phyloP scores from a whole-genome alignment of 2,888 invertebrate species.

The Atethmia centrago region DNA sequence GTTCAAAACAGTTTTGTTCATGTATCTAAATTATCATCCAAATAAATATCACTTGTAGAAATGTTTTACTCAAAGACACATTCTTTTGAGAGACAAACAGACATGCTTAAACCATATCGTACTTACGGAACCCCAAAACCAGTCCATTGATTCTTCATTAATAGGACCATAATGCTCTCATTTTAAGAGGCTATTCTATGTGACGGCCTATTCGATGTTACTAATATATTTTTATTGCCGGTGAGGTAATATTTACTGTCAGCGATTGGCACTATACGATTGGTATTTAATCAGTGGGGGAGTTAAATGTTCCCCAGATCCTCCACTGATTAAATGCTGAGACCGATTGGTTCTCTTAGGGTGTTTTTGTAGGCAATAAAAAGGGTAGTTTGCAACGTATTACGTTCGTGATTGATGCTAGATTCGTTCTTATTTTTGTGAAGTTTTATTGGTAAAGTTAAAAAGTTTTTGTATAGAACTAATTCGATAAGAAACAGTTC shows the following conservation, averaged over 20 bases:
- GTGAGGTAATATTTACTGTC: constrained; percentile 62
- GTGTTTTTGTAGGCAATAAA: constrained; percentile 50
- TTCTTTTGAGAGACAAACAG: neutral
- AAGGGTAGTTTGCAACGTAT: constrained; percentile 45
- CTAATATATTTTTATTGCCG: constrained; percentile 65
- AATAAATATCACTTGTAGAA: neutral
- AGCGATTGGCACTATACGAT: constrained; percentile 33
- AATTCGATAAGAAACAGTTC: constrained; percentile 26
- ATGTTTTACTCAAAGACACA: neutral
- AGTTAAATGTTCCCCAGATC: constrained; percentile 37
- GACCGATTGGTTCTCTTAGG: constrained; percentile 40
- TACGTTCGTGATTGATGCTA: constrained; percentile 50
- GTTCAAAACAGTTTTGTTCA: neutral
- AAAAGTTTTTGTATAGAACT: constrained; percentile 28
- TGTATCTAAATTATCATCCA: neutral
- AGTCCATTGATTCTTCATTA: constrained; percentile 36
- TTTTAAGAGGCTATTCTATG: constrained; percentile 47
- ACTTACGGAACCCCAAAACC: constrained; percentile 12
- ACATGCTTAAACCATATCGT: neutral
- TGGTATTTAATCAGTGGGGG: constrained; percentile 49
- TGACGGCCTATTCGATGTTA: constrained; percentile 48
- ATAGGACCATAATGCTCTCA: constrained; percentile 40
- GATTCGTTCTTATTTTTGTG: constrained; percentile 36
- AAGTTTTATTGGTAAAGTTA: constrained; percentile 46
- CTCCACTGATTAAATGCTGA: constrained; percentile 58